These are phyloP conservation scores for Spodoptera littoralis DNA, from an alignment of 2,888 invertebrate species.

Conservation along the genomic window DNA sequence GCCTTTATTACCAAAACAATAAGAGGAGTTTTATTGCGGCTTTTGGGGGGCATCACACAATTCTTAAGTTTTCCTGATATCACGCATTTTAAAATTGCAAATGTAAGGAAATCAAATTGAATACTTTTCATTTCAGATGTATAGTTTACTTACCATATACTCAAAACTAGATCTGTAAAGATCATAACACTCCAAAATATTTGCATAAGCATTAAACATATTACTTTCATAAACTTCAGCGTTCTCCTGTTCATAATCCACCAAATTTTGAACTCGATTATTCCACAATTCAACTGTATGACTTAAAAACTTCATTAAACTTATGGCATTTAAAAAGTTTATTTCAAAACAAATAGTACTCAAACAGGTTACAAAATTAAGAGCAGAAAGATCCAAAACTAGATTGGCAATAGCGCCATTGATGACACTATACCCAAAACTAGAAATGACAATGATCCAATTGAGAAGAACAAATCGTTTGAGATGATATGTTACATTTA, in stretches of 20 bases:
- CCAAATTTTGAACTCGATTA: not conserved
- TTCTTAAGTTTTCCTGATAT: no score
- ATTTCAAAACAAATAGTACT: conserved; percentile 1
- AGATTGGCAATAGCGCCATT: not conserved
- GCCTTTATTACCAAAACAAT: no score
- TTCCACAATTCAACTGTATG: conserved; percentile 17
- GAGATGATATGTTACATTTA: conserved; percentile 5
- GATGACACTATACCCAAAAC: not conserved
- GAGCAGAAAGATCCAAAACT: conserved; percentile 1
- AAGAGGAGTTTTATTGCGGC: no score
- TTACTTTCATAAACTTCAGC: no score
- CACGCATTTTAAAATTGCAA: no score
- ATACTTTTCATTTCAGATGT: no score
- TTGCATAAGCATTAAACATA: no score
- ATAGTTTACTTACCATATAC: no score
- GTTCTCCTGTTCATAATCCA: not conserved
- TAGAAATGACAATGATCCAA: conserved; percentile 17
- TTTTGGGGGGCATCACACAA: no score
- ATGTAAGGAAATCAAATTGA: no score
- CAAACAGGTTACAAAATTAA: conserved; percentile 2
- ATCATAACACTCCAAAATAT: no score
- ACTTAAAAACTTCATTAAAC: conserved; percentile 8
- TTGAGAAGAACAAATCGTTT: conserved; percentile 15
- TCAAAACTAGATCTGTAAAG: no score
- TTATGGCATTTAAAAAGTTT: conserved; percentile 18